Base-by-base conservation (phyloP, 1,140 invertebrate species). In the Danaus plexippus region DNA sequence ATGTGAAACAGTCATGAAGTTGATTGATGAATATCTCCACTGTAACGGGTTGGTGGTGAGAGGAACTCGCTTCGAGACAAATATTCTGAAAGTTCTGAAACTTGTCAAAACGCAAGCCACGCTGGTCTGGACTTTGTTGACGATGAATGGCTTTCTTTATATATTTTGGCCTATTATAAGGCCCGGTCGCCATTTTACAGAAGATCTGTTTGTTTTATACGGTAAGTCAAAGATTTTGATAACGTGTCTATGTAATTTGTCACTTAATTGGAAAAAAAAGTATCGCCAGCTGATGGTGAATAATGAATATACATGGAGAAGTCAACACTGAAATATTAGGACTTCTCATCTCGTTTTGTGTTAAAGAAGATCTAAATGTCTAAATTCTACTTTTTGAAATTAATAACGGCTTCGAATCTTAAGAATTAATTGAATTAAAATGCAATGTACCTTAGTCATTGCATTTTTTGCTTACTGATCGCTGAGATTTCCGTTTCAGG, bases 81-180 rank as follows among this genome's bases (percentile, higher is more conserved):
- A 77, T 15, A 48, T 77, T 6, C 41, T 58, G 8, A 74, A 57
- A 51, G 56, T 40, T 9, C 47, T 78, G 4, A 68, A 57, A 18
- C 40, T 22, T 1, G 67, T 81, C 5, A 80, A 80, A 47, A 71
- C 66, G 15, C 64, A 78, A 40, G 75, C 68, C 1, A 62, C 71
- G 1, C 55, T 72, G 4, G 73, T 74, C 48, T 81, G 78, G 75
- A 1, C 55, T 0, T 62, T 70, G 0, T 61, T 80, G 10, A 66
- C 73, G 0, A 49, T 55, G 0, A 73, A 74, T 22, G 69, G 71
- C 11, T 8, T 71, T 0, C 47, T 72, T 1, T 80, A 79, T 45
- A 40, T 71, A 6, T 42, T 59, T 0, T 67, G 61, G 18, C 71
- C 75, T 0, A n/a, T 74, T 0, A 13, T 80, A 2, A 44, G 56